A percentile compares a stretch with the other conserved stretches of the same genome.
Evolutionary conservation across 2,888 invertebrate species (phyloP).

Genomic region (Tipula confusa): DNA sequence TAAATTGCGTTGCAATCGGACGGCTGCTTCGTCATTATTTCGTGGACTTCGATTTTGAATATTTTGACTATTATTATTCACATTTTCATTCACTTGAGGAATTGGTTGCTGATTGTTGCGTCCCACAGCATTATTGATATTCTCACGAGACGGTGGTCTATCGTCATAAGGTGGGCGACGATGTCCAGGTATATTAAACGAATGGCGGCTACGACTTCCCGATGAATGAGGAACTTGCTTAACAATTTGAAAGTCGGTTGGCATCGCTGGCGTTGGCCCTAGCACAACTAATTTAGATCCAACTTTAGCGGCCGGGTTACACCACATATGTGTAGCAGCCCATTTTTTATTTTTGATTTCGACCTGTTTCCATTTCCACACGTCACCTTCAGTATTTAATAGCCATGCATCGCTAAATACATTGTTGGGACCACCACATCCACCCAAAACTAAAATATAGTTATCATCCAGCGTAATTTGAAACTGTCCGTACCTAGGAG

Average conservation of each 20-base stretch:
- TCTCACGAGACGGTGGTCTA: slow-evolving; percentile 40
- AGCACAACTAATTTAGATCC: slow-evolving; percentile 74
- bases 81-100: slow-evolving; percentile 4
- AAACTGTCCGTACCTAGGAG: slow-evolving; percentile 90
- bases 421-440: slow-evolving; percentile 81
- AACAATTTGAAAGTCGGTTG: slow-evolving; percentile 49
- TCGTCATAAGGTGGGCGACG: slow-evolving; percentile 37
- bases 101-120: slow-evolving; percentile 12
- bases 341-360: slow-evolving; percentile 71
- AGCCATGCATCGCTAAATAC: slow-evolving; percentile 90
- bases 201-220: slow-evolving; percentile 35
- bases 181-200: slow-evolving; percentile 37
- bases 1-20: slow-evolving; percentile 47
- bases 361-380: slow-evolving; percentile 73
- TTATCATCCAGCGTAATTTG: slow-evolving; percentile 74
- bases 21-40: slow-evolving; percentile 45
- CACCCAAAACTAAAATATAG: slow-evolving; percentile 76
- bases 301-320: slow-evolving; percentile 81
- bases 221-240: slow-evolving; percentile 42
- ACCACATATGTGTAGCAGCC: slow-evolving; percentile 86
- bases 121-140: slow-evolving; percentile 38
- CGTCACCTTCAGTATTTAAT: slow-evolving; percentile 66
- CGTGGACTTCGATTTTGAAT: slow-evolving; percentile 26
- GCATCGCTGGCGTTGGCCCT: slow-evolving; percentile 47
- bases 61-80: slow-evolving; percentile 32